Conservation (phyloP, 1,140 invertebrate genomes). For the Cepaea nemoralis region DNA sequence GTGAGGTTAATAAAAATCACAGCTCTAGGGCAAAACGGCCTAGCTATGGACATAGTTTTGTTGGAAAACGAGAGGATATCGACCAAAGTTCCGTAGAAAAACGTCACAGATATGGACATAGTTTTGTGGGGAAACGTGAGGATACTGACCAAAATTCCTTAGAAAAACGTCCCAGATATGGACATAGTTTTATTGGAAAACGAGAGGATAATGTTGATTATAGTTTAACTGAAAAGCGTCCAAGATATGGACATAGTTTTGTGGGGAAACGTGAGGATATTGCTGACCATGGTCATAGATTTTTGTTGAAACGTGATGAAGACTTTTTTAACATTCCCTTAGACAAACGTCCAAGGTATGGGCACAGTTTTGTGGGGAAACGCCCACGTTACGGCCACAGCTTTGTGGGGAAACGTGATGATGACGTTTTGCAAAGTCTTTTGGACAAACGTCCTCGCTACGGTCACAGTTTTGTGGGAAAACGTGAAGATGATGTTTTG, state of each 20-base stretch:
- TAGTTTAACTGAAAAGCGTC: background rate
- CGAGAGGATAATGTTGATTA: background rate
- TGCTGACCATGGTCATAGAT: background rate
- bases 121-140: background rate
- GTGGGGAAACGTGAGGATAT: background rate
- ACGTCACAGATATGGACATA: conserved; percentile 1
- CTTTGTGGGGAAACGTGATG: background rate
- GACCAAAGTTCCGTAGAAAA: background rate
- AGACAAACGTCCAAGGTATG: background rate
- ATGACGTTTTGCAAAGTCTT: background rate
- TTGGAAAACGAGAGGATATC: background rate
- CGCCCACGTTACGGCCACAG: background rate
- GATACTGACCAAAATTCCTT: too few species aligned
- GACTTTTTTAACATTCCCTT: too few species aligned
- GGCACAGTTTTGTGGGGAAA: background rate
- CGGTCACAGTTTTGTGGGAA: background rate
- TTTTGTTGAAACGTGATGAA: background rate
- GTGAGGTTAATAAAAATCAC: too few species aligned
- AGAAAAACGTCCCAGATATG: background rate
- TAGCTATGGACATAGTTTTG: conserved; percentile 4
- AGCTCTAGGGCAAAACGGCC: background rate
- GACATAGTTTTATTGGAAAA: conserved; percentile 12
- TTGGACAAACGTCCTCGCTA: background rate
- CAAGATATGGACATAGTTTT: background rate
- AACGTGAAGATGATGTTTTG: background rate